Evolutionary conservation across 2,888 invertebrate genomes (phyloP), one percentile per base, ranked within the genome.

Genomic region (Melangyna quadrimaculata): DNA sequence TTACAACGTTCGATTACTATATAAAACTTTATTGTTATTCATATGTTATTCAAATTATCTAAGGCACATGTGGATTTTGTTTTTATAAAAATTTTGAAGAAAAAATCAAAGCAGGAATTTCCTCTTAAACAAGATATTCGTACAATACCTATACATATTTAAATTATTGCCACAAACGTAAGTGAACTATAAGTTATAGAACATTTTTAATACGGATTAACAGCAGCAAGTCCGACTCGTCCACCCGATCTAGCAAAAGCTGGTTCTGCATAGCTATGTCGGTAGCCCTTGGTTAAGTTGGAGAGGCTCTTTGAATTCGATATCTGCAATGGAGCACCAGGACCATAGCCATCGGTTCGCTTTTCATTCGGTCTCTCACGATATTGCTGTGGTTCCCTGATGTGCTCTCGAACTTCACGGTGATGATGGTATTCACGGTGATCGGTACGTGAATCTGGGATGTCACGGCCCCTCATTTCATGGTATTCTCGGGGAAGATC

Each of bases 181-280:
- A 19, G 22, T 22, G 35, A 22, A 45, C 32, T 14, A n/a, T 51
- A 51, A 19, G 35, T 35, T 59, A 37, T 4, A 24, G 19, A 61
- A 22, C 32, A 32, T 45, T 35, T 35, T 88, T 88, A 91, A 78
- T 91, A 92, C 40, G 92, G 92, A 90, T 92, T 92, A 24, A 92
- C 92, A 53, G 92, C 92, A 8, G 92, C 92, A 27, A 92, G 88
- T 19, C 92, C 92, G 7, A 92, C 92, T 2, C 92, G 90, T 24
- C 92, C 92, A 22, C 91, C 91, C 70, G 90, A 88, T 53, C 91
- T 88, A 9, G 91, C 89, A 57, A 91, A 91, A 9, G 91, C 91
- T 29, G 91, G 91, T 84, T 92, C 92, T 37, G 92, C 92, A 84
- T 92, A 92, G 87, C 92, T 92, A 79, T 92, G 92, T 7, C 92